phyloP scores from a whole-genome alignment of 2,113 vertebrate genomes.

The Ciconia maguari region DNA sequence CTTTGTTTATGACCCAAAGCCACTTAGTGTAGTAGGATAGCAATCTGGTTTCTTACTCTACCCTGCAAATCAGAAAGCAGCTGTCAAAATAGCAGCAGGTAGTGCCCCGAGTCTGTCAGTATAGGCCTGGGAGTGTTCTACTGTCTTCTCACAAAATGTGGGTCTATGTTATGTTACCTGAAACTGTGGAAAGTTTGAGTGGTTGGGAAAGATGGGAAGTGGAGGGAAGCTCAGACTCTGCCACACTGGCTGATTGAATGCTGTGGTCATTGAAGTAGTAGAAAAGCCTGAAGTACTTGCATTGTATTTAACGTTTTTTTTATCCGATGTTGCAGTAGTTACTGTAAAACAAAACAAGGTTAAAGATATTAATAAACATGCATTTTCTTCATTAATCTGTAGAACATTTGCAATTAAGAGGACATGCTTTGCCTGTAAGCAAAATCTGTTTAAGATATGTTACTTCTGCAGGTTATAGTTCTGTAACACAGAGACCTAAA shows the following conservation, averaged over 20 bases:
- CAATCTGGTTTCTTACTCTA: not conserved
- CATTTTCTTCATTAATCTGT: not conserved
- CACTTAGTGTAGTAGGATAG: not conserved
- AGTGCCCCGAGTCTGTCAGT: not conserved
- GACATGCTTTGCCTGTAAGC: not conserved
- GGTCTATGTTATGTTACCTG: slow-evolving; percentile 36
- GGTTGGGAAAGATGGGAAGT: not conserved
- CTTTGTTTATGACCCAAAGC: not conserved
- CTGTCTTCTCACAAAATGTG: not conserved
- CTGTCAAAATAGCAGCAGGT: not conserved
- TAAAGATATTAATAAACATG: not conserved
- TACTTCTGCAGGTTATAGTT: not conserved
- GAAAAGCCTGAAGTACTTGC: slow-evolving; percentile 28
- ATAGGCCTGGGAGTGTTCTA: not conserved
- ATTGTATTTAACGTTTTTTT: slow-evolving; percentile 18
- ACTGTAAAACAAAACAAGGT: slow-evolving; percentile 12
- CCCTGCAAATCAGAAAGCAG: not conserved
- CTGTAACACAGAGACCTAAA: not conserved
- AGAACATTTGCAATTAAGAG: not conserved
- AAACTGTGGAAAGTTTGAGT: slow-evolving; percentile 19
- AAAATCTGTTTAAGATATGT: not conserved
- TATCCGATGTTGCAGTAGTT: not conserved
- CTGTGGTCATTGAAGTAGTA: not conserved
- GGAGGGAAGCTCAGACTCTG: slow-evolving; percentile 47
- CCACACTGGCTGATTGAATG: slow-evolving; percentile 38